Conservation (phyloP, 2,113 vertebrate species). For the Camelus bactrianus region DNA sequence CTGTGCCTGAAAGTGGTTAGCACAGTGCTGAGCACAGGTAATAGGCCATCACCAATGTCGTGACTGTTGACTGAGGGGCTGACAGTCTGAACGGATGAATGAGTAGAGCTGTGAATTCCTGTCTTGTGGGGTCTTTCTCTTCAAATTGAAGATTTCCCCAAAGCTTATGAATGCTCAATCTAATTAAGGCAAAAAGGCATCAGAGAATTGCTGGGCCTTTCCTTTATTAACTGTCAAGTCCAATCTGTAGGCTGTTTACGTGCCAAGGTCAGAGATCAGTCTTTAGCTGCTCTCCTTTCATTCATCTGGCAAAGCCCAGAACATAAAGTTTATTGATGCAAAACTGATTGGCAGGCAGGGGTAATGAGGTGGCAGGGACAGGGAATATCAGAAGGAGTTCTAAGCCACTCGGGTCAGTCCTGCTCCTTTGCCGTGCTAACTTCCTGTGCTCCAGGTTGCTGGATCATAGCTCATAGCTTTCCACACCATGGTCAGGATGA, state of each 20-base stretch:
- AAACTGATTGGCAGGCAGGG: slow-evolving; percentile 59
- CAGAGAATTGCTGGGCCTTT: slow-evolving; percentile 10
- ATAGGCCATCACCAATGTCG: neutral
- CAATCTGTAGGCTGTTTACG: slow-evolving; percentile 57
- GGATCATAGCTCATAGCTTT: neutral
- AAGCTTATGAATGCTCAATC: neutral
- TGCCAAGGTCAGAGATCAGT: slow-evolving; percentile 66
- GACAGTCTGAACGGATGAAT: neutral
- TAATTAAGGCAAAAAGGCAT: slow-evolving; percentile 63
- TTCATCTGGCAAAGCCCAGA: slow-evolving; percentile 25
- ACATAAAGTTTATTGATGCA: slow-evolving; percentile 58
- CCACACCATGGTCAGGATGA: neutral
- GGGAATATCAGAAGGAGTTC: neutral
- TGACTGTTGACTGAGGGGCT: neutral
- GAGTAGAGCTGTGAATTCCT: slow-evolving; percentile 9
- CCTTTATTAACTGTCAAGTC: slow-evolving; percentile 56
- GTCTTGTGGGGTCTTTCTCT: slow-evolving; percentile 11
- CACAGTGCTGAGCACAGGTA: neutral
- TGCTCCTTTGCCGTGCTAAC: neutral
- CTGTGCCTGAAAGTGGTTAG: neutral
- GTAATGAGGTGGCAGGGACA: neutral
- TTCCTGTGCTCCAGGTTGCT: neutral
- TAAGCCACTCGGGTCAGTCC: neutral
- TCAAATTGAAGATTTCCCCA: slow-evolving; percentile 38
- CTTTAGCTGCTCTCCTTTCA: slow-evolving; percentile 34